Base-by-base conservation (phyloP, 2,888 invertebrate species). In the Phyllotreta striolata region DNA sequence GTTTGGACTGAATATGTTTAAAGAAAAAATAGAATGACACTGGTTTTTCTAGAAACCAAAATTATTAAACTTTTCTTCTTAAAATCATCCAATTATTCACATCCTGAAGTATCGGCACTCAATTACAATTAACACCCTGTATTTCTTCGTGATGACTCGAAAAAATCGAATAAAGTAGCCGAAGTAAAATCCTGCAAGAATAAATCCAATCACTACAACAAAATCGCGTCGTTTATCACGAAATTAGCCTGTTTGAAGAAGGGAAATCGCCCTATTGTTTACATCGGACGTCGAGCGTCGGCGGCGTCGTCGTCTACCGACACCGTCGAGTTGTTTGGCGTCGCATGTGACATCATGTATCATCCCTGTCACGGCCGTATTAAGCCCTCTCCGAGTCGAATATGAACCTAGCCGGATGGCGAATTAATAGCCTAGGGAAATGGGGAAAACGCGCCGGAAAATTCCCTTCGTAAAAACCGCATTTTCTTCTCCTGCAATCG, bases 351-450 rank as follows among this genome's bases (percentile, higher is more conserved):
- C 69, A 69, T 68, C 70, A 67, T 73, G 70, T 61, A 71, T 72
- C 72, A 72, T 73, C 67, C 67, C 56, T 61, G 63, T 60, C 55
- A 46, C 59, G 55, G 55, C 61, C 73, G 75, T 76, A 60, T 76
- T 77, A 77, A 72, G 72, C 73, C 72, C 63, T 69, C 70, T 68
- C 60, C 63, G 78, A 76, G 77, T 73, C 76, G 71, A 69, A 75
- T 75, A 74, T 73, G 73, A 76, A 74, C 74, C 70, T 68, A 64
- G 74, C 76, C 24, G 24, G 75, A 77, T 77, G 78, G 72, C 76
- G 75, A 77, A 78, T 78, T 79, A 79, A 79, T 79, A 78, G 79
- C 24, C 24, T 24, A 24, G 4, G 24, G 4, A 24, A 24, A 24
- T 24, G 4, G 24, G 24, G 24, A 24, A 24, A 24, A 24, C 4